These are phyloP conservation scores for Drosophila merina DNA, from an alignment of 2,888 invertebrate species.

Conservation along the genomic window DNA sequence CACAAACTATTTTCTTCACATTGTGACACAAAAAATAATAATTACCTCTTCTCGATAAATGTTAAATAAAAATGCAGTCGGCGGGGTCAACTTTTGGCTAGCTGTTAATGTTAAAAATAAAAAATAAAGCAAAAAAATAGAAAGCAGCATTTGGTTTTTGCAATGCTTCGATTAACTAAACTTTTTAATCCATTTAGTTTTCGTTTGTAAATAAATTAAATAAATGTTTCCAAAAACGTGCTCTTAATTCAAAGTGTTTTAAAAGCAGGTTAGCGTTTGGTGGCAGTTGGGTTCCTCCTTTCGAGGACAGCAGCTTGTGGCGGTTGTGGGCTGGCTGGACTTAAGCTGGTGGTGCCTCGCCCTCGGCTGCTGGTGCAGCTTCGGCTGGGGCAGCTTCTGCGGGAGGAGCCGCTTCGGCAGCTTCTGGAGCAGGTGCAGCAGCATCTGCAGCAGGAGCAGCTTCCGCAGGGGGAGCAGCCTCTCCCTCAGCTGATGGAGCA, in stretches of 20 bases:
- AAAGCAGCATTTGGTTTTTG: constrained; percentile 55
- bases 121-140: constrained; percentile 43
- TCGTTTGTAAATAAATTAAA: constrained; percentile 22
- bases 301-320: constrained; percentile 40
- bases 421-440: constrained; percentile 55
- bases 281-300: constrained; percentile 56
- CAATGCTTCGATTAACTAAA: constrained; percentile 60
- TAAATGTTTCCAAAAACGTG: constrained; percentile 47
- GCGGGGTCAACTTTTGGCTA: constrained; percentile 31
- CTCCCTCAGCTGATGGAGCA: constrained; percentile 56
- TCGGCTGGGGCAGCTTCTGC: constrained; percentile 60
- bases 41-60: constrained; percentile 39
- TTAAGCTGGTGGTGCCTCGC: constrained; percentile 44
- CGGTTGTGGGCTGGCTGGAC: not conserved
- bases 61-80: constrained; percentile 31
- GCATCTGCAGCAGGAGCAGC: constrained; percentile 56
- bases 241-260: constrained; percentile 43
- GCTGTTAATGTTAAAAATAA: constrained; percentile 62
- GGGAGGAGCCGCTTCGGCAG: constrained; percentile 54
- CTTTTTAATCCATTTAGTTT: constrained; percentile 45
- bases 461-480: constrained; percentile 55
- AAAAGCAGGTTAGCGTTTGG: constrained; percentile 64
- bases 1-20: constrained; percentile 9
- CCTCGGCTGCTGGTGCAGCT: constrained; percentile 36
- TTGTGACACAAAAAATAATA: constrained; percentile 34